Evolutionary conservation across 2,113 vertebrate species (phyloP).

Genomic region (Strigops habroptila): DNA sequence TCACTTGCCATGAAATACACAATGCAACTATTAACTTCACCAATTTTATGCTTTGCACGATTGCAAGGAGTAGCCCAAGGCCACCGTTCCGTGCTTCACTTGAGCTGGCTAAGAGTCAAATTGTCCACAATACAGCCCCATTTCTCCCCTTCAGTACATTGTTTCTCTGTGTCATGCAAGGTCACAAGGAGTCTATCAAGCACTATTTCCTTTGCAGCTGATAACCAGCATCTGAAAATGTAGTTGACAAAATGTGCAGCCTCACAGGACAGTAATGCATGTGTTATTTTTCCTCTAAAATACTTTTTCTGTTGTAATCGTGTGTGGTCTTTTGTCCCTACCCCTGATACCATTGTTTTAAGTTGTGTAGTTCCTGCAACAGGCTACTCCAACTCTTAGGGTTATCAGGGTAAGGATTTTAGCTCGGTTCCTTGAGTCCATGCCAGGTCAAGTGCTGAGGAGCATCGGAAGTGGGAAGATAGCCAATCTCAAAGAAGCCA

Average conservation of each 20-base stretch:
- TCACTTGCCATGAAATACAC: not conserved
- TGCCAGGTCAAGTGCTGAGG: not conserved
- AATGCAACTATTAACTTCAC: not conserved
- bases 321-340: not conserved
- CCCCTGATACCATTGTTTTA: not conserved
- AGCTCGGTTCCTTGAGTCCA: not conserved
- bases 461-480: not conserved
- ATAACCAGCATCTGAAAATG: not conserved
- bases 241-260: not conserved
- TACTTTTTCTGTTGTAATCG: not conserved
- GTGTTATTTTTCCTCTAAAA: not conserved
- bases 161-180: not conserved
- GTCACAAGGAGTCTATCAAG: not conserved
- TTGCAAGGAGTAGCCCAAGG: conserved; percentile 13
- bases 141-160: not conserved
- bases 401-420: not conserved
- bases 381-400: not conserved
- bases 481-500: not conserved
- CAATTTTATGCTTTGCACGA: not conserved
- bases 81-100: not conserved
- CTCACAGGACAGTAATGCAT: not conserved
- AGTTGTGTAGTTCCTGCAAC: not conserved
- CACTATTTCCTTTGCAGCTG: not conserved
- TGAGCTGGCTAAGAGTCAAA: not conserved
- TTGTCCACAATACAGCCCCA: not conserved